phyloP scores from a whole-genome alignment of 2,797 vertebrate species.

The Anabacerthia variegaticeps region DNA sequence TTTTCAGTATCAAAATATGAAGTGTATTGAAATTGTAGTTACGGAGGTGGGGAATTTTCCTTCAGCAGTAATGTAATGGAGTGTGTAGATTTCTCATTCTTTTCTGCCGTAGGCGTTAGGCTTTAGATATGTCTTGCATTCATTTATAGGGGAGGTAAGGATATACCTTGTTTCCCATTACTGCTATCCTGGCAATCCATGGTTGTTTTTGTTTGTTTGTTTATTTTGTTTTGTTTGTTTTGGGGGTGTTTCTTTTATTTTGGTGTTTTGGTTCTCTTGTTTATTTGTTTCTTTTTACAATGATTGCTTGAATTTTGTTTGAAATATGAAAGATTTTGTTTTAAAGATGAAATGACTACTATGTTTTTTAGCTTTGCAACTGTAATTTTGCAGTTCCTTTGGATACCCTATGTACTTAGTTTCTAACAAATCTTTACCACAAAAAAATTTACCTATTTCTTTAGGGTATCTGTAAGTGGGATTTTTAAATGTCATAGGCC shows the following conservation, averaged over 20 bases:
- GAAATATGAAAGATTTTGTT: background rate
- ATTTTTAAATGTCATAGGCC: background rate
- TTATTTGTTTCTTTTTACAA: background rate
- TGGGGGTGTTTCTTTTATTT: background rate
- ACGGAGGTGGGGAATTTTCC: background rate
- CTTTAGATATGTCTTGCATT: background rate
- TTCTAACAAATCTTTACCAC: background rate
- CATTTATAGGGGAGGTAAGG: background rate
- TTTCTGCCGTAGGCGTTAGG: background rate
- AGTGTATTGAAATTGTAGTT: conserved; percentile 14
- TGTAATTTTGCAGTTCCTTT: background rate
- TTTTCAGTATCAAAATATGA: background rate
- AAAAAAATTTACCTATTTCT: background rate
- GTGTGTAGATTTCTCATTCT: background rate
- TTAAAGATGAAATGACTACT: background rate
- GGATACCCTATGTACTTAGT: background rate
- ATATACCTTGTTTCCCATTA: background rate
- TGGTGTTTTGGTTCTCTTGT: no score
- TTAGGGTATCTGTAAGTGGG: rapidly evolving
- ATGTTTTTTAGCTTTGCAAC: background rate
- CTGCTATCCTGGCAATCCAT: background rate
- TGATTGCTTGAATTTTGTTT: background rate
- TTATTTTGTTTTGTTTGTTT: background rate
- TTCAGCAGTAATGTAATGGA: background rate
- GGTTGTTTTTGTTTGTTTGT: no score